These are phyloP conservation scores for Dipodomys merriami DNA, from an alignment of 2,113 vertebrate genomes.

Conservation along the genomic window DNA sequence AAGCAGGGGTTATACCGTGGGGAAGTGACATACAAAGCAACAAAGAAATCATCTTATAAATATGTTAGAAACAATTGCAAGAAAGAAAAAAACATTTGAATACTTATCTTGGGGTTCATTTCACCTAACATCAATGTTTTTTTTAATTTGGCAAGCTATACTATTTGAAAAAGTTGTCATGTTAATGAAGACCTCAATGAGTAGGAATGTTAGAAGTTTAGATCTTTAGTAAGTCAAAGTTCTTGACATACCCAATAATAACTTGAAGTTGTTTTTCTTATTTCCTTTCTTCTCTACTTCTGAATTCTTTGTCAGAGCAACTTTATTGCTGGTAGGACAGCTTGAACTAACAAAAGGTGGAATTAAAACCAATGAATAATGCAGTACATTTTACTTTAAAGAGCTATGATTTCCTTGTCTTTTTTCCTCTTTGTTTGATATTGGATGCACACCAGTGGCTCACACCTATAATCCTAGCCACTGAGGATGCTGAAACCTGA, in stretches of 20 bases:
- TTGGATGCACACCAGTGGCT: too few species aligned
- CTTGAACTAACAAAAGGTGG: background rate
- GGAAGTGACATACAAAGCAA: too few species aligned
- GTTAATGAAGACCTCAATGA: background rate
- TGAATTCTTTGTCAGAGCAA: background rate
- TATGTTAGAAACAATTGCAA: too few species aligned
- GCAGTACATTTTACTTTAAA: slow-evolving; percentile 29
- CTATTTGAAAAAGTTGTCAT: background rate
- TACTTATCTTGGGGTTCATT: background rate
- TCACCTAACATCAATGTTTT: background rate
- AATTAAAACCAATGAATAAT: background rate
- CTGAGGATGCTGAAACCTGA: too few species aligned
- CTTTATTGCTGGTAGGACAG: background rate
- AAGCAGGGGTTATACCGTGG: too few species aligned
- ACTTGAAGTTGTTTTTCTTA: background rate
- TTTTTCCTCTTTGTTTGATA: background rate
- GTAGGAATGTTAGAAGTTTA: background rate
- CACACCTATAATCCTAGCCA: too few species aligned
- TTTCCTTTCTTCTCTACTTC: background rate
- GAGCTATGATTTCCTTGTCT: background rate
- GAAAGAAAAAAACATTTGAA: too few species aligned
- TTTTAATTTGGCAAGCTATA: background rate
- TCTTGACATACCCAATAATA: background rate
- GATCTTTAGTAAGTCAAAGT: background rate
- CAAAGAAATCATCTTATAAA: too few species aligned